These are phyloP conservation scores for Arrhopalites spinosus DNA, from an alignment of 2,888 invertebrate species.

Conservation along the genomic window DNA sequence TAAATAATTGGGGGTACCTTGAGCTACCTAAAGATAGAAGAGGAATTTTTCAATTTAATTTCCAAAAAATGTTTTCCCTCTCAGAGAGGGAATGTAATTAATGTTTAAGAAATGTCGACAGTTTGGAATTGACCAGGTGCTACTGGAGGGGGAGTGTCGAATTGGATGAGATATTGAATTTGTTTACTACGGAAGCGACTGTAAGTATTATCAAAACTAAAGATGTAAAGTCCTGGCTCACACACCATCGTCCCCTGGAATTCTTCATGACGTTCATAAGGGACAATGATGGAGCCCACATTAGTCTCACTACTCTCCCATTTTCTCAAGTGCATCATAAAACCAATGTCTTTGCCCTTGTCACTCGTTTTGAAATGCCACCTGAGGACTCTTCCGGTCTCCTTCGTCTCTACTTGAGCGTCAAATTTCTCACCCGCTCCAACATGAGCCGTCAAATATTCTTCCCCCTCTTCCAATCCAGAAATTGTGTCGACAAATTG, in stretches of 20 bases:
- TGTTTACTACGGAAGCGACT: conserved; percentile 20
- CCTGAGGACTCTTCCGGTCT: background rate
- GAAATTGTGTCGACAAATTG: background rate
- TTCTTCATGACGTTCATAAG: background rate
- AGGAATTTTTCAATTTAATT: no score
- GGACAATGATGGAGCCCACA: conserved; percentile 4
- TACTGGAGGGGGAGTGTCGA: background rate
- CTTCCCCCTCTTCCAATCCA: conserved; percentile 8
- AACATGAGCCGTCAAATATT: background rate
- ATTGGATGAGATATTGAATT: conserved; percentile 14
- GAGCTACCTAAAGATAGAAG: no score
- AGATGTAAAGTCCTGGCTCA: background rate
- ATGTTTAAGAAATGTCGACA: no score
- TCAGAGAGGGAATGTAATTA: no score
- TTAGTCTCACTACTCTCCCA: background rate
- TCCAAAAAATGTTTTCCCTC: no score
- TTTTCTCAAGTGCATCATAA: conserved; percentile 24
- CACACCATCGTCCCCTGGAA: background rate
- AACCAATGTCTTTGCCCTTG: conserved; percentile 20
- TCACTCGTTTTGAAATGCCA: conserved; percentile 22
- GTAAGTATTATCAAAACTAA: conserved; percentile 32
- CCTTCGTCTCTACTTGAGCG: background rate
- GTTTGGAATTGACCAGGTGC: background rate
- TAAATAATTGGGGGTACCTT: no score
- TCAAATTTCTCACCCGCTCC: conserved; percentile 26